These are phyloP conservation scores for Octodonta nipae DNA, from an alignment of 2,888 invertebrate genomes.

Conservation along the genomic window DNA sequence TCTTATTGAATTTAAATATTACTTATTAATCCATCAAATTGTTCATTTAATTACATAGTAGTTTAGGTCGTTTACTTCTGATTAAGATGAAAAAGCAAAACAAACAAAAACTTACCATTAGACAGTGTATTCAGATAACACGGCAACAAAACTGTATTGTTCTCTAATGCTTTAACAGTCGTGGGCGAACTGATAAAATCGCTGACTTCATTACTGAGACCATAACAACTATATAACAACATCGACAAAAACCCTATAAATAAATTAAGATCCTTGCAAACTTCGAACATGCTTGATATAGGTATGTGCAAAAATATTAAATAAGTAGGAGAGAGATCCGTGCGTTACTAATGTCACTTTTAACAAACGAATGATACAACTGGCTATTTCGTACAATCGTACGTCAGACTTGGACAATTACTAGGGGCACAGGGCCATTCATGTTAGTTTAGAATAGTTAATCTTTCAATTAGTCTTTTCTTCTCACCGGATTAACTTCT, in stretches of 20 bases:
- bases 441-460: slow-evolving; percentile 10
- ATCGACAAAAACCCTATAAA: too few relatives aligned
- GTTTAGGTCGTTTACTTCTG: too few relatives aligned
- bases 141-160: slow-evolving; percentile 64
- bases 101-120: slow-evolving; percentile 39
- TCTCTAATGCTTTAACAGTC: slow-evolving; percentile 61
- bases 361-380: slow-evolving; percentile 4
- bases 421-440: slow-evolving; percentile 13
- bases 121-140: slow-evolving; percentile 58
- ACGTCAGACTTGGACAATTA: slow-evolving; percentile 18
- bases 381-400: slow-evolving; percentile 5
- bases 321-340: too few relatives aligned
- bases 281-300: too few relatives aligned
- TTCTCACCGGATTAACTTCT: slow-evolving; percentile 11
- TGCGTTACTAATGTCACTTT: slow-evolving; percentile 5
- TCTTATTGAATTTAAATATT: too few relatives aligned
- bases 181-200: slow-evolving; percentile 57
- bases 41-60: too few relatives aligned
- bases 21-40: too few relatives aligned
- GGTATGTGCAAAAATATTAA: too few relatives aligned
- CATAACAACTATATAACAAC: too few relatives aligned
- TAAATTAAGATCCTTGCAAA: too few relatives aligned
- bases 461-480: slow-evolving; percentile 14
- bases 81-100: too few relatives aligned
- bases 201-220: slow-evolving; percentile 8